Base-by-base conservation (phyloP, 1,140 invertebrate species). In the Atta texana region DNA sequence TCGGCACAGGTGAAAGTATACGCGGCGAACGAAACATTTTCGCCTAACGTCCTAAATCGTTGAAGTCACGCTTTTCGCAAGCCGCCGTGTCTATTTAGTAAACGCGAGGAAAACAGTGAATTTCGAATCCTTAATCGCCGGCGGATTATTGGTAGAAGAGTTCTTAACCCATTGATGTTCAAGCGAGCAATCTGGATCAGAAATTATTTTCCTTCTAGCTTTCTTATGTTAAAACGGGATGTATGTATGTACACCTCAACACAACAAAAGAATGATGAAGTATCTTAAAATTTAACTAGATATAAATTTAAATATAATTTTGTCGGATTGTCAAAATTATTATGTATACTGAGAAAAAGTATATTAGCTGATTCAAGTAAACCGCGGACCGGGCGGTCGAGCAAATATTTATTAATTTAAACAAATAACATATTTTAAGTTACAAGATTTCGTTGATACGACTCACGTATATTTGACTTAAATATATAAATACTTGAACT, bases 1-100 rank as follows among this genome's bases (percentile, higher is more conserved):
- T 63, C 82, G 61, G 57, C 71, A 21, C 77, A 76, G 88, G 90
- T 91, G 90, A 91, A 91, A 91, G 90, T 91, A 64, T 49, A 88
- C 82, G 77, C 78, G 61, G 77, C 61, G 49, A 72, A 61, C 69
- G 89, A 81, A 90, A 90, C 88, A 90, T 90, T 90, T 90, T 90
- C 80, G 87, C 87, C 86, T 86, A 86, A 88, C 86, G 77, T 87
- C 85, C 86, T 69, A 61, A 87, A 80, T 84, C 89, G 64, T 77
- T 86, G 39, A 78, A 90, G 81, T 90, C 64, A 77, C 75, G 69
- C 61, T 86, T 78, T 59, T 75, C 87, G 44, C 55, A 57, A 68
- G 87, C 63, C 55, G 69, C 14, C 49, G 51, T 16, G 18, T 16
- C 24, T n/a, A 49, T 24, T 44, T 51, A 12, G 16, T 12, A 44